Evolutionary conservation across 2,888 invertebrate species (phyloP).

Genomic region (Acrobasis suavella): DNA sequence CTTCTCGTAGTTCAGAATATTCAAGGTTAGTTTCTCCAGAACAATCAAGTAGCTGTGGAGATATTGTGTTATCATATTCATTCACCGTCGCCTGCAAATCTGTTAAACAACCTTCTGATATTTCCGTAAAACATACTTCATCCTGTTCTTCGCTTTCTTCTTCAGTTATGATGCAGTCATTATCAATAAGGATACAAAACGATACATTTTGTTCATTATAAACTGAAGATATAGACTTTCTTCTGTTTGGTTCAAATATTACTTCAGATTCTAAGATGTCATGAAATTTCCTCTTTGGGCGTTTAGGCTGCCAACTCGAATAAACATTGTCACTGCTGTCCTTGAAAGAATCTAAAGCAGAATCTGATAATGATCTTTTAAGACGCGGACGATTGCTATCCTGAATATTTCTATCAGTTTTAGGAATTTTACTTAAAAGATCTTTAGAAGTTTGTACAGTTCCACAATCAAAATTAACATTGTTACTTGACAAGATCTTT

Average conservation of each 20-base stretch:
- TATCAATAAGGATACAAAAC: slow-evolving; percentile 70
- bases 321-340: slow-evolving; percentile 32
- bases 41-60: slow-evolving; percentile 7
- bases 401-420: slow-evolving; percentile 12
- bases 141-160: slow-evolving; percentile 56
- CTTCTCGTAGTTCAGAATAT: slow-evolving; percentile 44
- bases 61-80: slow-evolving; percentile 31
- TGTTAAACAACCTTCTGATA: slow-evolving; percentile 48
- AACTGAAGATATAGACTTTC: slow-evolving; percentile 68
- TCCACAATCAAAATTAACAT: neutral
- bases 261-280: slow-evolving; percentile 36
- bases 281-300: slow-evolving; percentile 47
- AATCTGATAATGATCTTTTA: slow-evolving; percentile 71
- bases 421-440: neutral
- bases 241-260: slow-evolving; percentile 37
- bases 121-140: slow-evolving; percentile 61
- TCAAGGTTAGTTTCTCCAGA: slow-evolving; percentile 36
- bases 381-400: slow-evolving; percentile 39
- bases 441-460: neutral
- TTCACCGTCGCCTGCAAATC: slow-evolving; percentile 38
- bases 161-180: slow-evolving; percentile 65
- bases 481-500: neutral
- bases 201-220: slow-evolving; percentile 68
- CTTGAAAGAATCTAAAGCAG: slow-evolving; percentile 51
- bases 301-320: slow-evolving; percentile 50